These are phyloP conservation scores for Zygogramma bicolorata DNA, from an alignment of 2,888 invertebrate species.

Conservation along the genomic window DNA sequence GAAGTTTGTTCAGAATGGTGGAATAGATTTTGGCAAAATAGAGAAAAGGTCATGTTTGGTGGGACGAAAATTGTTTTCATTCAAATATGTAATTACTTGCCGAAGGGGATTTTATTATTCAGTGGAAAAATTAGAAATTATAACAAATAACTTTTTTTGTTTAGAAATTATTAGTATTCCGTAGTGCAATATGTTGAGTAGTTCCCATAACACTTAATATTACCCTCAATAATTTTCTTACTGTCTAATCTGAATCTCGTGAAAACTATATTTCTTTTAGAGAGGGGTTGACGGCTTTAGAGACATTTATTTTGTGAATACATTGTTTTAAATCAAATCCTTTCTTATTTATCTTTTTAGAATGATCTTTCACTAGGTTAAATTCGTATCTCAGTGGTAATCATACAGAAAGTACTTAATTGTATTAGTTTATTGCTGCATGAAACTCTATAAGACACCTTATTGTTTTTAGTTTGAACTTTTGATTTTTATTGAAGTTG, in stretches of 20 bases:
- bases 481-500: constrained; percentile 44
- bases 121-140: too few relatives aligned
- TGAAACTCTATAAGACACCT: neutral
- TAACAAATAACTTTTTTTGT: neutral
- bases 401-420: constrained; percentile 2
- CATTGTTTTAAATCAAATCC: neutral
- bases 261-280: neutral
- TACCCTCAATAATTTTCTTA: neutral
- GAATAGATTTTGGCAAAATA: too few relatives aligned
- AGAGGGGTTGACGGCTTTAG: neutral
- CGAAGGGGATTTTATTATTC: too few relatives aligned
- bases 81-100: too few relatives aligned
- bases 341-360: neutral
- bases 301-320: neutral
- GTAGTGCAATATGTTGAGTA: too few relatives aligned
- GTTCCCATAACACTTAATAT: neutral
- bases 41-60: too few relatives aligned
- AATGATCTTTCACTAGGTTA: neutral
- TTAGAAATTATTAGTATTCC: too few relatives aligned
- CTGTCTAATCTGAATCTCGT: constrained; percentile 3
- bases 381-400: neutral
- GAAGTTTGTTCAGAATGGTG: too few relatives aligned
- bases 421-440: neutral
- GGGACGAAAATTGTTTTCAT: too few relatives aligned
- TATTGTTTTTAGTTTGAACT: constrained; percentile 39